phyloP scores from a whole-genome alignment of 2,888 invertebrate genomes.

The Tethea ocularis region DNA sequence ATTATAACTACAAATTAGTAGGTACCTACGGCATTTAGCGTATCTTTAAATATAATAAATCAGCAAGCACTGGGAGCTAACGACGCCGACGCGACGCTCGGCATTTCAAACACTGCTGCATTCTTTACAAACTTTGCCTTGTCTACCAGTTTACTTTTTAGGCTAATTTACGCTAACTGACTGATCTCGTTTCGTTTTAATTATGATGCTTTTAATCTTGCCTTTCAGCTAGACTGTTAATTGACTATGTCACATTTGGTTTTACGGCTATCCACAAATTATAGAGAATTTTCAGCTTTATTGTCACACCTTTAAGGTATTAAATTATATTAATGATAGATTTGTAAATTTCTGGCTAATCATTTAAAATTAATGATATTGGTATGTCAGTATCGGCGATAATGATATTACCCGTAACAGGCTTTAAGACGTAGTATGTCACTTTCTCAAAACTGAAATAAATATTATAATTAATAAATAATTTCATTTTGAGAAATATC shows the following conservation, averaged over 20 bases:
- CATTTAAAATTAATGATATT: no score
- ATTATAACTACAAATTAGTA: not conserved
- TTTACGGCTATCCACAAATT: not conserved
- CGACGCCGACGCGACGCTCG: not conserved
- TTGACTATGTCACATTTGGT: not conserved
- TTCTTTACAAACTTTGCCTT: not conserved
- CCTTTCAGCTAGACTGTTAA: not conserved
- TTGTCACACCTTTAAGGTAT: no score
- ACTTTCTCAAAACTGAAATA: no score
- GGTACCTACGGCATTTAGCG: not conserved
- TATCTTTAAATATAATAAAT: not conserved
- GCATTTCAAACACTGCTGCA: slow-evolving; percentile 1
- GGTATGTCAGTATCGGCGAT: no score
- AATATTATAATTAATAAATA: no score
- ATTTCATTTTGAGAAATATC: no score
- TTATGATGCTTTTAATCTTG: not conserved
- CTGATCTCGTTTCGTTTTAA: slow-evolving; percentile 6
- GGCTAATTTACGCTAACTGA: not conserved
- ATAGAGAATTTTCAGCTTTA: no score
- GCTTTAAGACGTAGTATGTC: no score
- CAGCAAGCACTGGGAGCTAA: not conserved
- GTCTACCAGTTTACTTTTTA: not conserved
- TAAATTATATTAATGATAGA: no score
- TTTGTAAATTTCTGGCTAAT: no score
- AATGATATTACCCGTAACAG: no score